Base-by-base conservation (phyloP, 2,113 vertebrate genomes). In the Pionites leucogaster region DNA sequence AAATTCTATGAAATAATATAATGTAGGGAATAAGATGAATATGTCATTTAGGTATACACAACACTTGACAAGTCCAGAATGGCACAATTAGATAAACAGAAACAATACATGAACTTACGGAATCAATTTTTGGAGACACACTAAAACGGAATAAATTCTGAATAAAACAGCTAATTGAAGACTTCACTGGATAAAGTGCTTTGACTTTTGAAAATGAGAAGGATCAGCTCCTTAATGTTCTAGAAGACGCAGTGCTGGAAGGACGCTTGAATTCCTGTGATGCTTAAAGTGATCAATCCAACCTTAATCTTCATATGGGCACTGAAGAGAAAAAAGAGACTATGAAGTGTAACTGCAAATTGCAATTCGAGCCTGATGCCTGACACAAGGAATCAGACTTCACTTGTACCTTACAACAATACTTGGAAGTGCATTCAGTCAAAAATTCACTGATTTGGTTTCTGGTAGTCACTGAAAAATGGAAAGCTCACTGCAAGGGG, bases 91-190 rank as follows among this genome's bases (percentile, higher is more conserved):
- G 53, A 81, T 46, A 53, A 77, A 72, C 9, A 49, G 72, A 42
- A 92, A 72, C 18, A 82, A 10, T 2, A 28, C 13, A 28, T 3
- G 9, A 57, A 52, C 2, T 63, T 35, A 39, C 0, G 1, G 35
- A 39, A 52, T 67, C 60, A 9, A 1, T 42, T 67, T 77, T 68
- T 67, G 55, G 37, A 72, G 28, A 72, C 11, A n/a, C 17, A 31
- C 9, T 46, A 20, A 37, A 81, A 65, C 12, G 9, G 14, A 87
- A 2, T 10, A 37, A 69, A n/a, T 90, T 23, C 41, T 65, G 24
- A 52, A 49, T 74, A 57, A 17, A 85, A 75, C 63, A 59, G 33
- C 9, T 20, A 57, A 88, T 0, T 5, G n/a, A 57, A 69, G 28
- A 59, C 17, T 64, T 59, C 23, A 37, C 4, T 82, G n/a, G 6